A percentile compares a stretch with the other conserved stretches of the same genome.
These are phyloP conservation scores for Cottus gobio DNA, from an alignment of 2,113 vertebrate species.

Conservation along the genomic window DNA sequence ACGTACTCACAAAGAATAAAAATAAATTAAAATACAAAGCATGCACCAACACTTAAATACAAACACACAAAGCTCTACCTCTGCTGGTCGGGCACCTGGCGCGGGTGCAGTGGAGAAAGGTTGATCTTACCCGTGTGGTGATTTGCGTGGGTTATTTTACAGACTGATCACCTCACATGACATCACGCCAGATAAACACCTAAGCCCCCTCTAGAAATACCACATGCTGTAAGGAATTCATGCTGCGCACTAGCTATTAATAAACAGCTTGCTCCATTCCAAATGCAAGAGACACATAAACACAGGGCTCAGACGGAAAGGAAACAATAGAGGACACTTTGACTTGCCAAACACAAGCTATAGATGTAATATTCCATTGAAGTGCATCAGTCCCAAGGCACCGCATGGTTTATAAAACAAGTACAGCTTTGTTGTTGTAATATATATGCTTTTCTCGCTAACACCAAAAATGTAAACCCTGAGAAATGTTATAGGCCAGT, in stretches of 20 bases:
- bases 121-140: slow-evolving; percentile 57
- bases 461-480: background rate
- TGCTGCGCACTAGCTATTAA: slow-evolving; percentile 48
- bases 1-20: background rate
- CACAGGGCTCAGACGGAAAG: slow-evolving; percentile 35
- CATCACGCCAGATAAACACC: slow-evolving; percentile 61
- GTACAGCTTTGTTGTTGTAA: background rate
- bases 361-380: background rate
- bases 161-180: slow-evolving; percentile 62
- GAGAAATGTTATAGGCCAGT: background rate
- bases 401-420: background rate
- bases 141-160: slow-evolving; percentile 54
- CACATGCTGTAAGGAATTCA: slow-evolving; percentile 35
- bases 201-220: slow-evolving; percentile 70
- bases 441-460: background rate
- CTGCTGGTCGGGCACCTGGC: slow-evolving; percentile 7
- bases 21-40: background rate
- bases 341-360: background rate
- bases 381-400: background rate
- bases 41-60: background rate
- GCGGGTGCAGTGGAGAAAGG: slow-evolving; percentile 41
- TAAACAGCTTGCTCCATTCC: slow-evolving; percentile 42
- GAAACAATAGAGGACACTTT: slow-evolving; percentile 44
- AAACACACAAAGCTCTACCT: background rate
- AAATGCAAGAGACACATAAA: slow-evolving; percentile 55